Percentiles rank a stretch among this genome's conserved stretches.
These are phyloP conservation scores for Uromys caudimaculatus DNA, from an alignment of 2,797 vertebrate genomes.

Conservation along the genomic window DNA sequence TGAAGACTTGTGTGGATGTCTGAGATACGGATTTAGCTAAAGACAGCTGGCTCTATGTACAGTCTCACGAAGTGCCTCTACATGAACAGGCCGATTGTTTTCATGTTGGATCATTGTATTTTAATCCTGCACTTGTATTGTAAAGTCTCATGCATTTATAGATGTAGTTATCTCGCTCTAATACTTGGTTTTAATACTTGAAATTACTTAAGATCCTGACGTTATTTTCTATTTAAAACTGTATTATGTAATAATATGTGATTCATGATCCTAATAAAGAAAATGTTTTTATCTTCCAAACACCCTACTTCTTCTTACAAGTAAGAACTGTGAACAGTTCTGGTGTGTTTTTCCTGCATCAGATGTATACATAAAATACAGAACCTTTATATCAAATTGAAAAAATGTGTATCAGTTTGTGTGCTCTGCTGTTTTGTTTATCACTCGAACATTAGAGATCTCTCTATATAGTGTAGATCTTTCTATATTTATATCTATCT, in stretches of 20 bases:
- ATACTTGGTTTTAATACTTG: constrained; percentile 33
- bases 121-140: not conserved
- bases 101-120: constrained; percentile 6
- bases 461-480: constrained; percentile 10
- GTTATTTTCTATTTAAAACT: constrained; percentile 38
- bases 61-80: not conserved
- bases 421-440: not conserved
- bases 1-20: not conserved
- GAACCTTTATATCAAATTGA: not conserved
- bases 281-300: not conserved
- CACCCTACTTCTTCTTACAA: not conserved
- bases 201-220: constrained; percentile 40
- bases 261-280: constrained; percentile 28
- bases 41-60: not conserved
- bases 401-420: not conserved
- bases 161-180: not conserved
- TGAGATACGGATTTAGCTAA: not conserved
- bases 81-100: not conserved
- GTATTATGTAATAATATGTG: not conserved
- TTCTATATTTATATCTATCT: not conserved
- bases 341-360: not conserved
- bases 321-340: not conserved
- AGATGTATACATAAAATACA: constrained; percentile 15
- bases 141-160: not conserved
- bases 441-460: not conserved